Conservation (phyloP, 2,797 vertebrate genomes). For the Manis javanica region DNA sequence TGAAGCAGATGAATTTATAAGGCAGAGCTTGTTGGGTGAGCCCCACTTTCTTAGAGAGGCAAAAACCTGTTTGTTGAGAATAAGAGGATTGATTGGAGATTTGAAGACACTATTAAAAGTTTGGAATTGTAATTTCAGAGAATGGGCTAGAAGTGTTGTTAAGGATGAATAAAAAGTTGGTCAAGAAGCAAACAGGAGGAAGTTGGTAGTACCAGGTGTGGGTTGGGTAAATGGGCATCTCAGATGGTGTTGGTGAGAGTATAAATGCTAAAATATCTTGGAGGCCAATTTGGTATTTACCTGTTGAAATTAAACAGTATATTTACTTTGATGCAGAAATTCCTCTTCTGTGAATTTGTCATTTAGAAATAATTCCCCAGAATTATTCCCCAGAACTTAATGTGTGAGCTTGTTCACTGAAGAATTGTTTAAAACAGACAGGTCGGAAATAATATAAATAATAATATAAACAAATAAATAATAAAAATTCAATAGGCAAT, state of each 20-base stretch:
- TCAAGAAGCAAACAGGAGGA: not conserved
- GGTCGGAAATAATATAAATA: conserved; percentile 16
- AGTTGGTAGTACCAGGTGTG: not conserved
- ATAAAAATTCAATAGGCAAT: not conserved
- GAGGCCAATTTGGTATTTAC: not conserved
- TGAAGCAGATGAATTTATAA: not conserved
- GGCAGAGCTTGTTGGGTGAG: not conserved
- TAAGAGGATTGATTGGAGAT: not conserved
- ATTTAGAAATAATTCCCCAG: conserved; percentile 6
- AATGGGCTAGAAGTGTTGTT: not conserved
- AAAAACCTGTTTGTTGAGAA: not conserved
- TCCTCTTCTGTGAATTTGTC: not conserved
- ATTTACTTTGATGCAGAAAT: not conserved
- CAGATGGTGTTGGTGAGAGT: not conserved
- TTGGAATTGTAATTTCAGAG: not conserved
- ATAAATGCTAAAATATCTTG: not conserved
- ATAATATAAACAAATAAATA: too few species aligned
- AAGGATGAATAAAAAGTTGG: not conserved
- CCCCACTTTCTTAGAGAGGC: not conserved
- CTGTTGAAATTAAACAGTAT: not conserved
- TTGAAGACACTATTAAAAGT: not conserved
- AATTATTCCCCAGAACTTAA: not conserved
- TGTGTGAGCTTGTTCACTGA: not conserved
- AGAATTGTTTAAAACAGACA: conserved; percentile 31
- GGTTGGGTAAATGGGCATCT: not conserved